Percentiles rank a stretch among this genome's conserved stretches.
Conservation (phyloP, 2,797 vertebrate genomes). For the Poecilia picta region DNA sequence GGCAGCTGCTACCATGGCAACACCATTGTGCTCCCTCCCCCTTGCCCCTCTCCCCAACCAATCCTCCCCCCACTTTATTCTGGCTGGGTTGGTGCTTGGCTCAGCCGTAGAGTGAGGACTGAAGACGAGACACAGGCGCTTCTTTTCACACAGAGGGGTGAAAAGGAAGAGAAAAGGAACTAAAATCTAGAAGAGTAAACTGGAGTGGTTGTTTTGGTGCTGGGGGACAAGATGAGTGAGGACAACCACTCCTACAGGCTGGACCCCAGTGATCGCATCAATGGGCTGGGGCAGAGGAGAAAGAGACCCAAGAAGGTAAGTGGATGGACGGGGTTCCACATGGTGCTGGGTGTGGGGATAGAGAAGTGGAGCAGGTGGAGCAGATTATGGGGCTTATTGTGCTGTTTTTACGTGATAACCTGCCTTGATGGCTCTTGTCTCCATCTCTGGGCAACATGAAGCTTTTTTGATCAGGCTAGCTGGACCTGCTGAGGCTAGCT, state of each 20-base stretch:
- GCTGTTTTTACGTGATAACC: background rate
- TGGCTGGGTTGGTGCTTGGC: constrained; percentile 69
- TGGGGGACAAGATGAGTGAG: constrained; percentile 83
- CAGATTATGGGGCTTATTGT: constrained; percentile 1
- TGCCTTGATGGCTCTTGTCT: background rate
- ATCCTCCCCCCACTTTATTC: constrained; percentile 45
- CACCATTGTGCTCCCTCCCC: constrained; percentile 80
- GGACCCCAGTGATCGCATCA: constrained; percentile 88
- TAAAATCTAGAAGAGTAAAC: constrained; percentile 33
- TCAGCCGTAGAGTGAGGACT: constrained; percentile 73
- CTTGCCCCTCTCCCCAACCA: constrained; percentile 39
- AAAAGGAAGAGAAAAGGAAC: constrained; percentile 25
- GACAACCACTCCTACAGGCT: constrained; percentile 87
- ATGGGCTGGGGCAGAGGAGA: constrained; percentile 85
- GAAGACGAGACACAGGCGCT: constrained; percentile 62
- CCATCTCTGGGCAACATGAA: background rate
- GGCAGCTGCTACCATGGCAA: constrained; percentile 91
- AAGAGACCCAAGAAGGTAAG: constrained; percentile 93
- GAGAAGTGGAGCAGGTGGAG: constrained; percentile 27
- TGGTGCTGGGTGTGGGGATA: constrained; percentile 10
- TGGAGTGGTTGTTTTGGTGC: constrained; percentile 10
- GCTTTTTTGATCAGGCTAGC: constrained; percentile 6
- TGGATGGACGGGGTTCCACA: constrained; percentile 26
- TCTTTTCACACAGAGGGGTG: constrained; percentile 45
- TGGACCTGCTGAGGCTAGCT: constrained; percentile 29